A percentile compares a stretch with the other conserved stretches of the same genome.
Conservation (phyloP, 2,113 vertebrate species). For the Gymnocephalus cernua region DNA sequence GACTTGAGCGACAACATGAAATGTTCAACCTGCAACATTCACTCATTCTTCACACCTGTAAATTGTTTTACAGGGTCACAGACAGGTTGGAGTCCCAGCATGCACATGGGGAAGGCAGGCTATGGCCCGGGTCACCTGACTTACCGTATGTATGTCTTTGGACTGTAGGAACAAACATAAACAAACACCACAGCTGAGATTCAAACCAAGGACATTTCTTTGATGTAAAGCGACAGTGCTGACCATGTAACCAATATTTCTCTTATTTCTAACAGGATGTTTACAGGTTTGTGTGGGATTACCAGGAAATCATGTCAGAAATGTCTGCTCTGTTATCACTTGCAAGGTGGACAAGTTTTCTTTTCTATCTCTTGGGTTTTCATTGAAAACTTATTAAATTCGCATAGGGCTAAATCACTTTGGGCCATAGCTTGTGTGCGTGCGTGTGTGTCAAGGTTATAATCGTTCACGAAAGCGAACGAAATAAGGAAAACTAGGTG, state of each 20-base stretch:
- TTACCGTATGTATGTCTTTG: background rate
- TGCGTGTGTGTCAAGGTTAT: no score
- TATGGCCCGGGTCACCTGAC: background rate
- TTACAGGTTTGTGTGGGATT: constrained; percentile 25
- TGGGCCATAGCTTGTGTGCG: background rate
- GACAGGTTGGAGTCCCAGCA: background rate
- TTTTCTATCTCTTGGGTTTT: background rate
- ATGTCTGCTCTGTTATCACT: background rate
- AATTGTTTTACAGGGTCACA: background rate
- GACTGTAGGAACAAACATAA: background rate
- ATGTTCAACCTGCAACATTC: background rate
- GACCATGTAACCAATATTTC: background rate
- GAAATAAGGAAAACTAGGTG: no score
- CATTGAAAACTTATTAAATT: background rate
- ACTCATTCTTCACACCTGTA: background rate
- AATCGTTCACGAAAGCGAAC: no score
- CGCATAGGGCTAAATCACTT: background rate
- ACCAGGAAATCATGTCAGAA: background rate
- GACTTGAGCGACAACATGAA: constrained; percentile 1
- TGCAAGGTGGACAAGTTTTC: background rate
- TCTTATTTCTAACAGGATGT: constrained; percentile 5
- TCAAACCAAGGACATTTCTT: background rate
- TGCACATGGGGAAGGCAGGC: background rate
- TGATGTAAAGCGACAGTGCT: background rate
- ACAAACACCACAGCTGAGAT: constrained; percentile 18